Base-by-base conservation (phyloP, 1,140 invertebrate species). In the Eriocheir sinensis region DNA sequence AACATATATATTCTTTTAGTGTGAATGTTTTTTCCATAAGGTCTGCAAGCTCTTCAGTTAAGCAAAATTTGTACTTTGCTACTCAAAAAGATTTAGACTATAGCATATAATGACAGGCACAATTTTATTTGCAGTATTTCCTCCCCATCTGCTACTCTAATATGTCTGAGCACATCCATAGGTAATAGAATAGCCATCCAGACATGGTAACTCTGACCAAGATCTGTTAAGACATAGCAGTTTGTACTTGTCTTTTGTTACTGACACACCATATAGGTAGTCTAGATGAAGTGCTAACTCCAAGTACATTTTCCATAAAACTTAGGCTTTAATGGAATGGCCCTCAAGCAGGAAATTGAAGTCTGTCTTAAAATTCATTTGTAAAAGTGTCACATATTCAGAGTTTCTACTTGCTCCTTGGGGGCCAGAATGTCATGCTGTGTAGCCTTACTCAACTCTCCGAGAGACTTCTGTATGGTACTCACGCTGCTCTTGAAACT, bases 391-490 rank as follows among this genome's bases (percentile, higher is more conserved):
- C 44, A 32, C 6, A 72, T 72, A 36, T 90, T 60, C 15, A 44
- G 30, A 60, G 48, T 72, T 72, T 38, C 44, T 27, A 12, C 53
- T 89, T 32, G 88, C 53, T 72, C 36, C 88, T 89, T 89, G 88
- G 53, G 88, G 88, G 88, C 34, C 88, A 38, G 34, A 53, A 89
- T 38, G 88, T 89, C 88, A 53, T 41, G 60, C 60, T 90, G 60
- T 90, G 89, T 90, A 90, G 38, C 53, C 32, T 90, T 90, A 90
- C 53, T 90, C 48, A 36, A 72, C 48, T 36, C 40, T 89, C 40
- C 86, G 32, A 89, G 38, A 72, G 60, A 72, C 60, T 72, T 72
- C 60, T 72, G 60, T 72, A 72, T 72, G 60, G 60, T 72, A 72
- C 60, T 72, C 60, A 72, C 60, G 60, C 60, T 44, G 44, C 44